Evolutionary conservation across 2,797 vertebrate genomes (phyloP).

Genomic region (Eutrigla gurnardus): DNA sequence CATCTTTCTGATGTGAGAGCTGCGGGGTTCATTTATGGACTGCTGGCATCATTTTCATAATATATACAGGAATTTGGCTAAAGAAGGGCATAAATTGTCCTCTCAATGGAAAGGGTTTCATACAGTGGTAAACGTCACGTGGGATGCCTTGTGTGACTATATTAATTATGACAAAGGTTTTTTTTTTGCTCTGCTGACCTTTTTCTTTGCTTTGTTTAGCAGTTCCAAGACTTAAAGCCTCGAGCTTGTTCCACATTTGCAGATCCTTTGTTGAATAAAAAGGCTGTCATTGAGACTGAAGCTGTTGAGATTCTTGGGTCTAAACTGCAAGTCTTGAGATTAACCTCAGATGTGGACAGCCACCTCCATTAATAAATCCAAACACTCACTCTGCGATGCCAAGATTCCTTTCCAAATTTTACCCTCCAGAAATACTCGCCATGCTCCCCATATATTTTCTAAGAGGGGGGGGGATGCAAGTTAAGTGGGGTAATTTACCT

Average conservation of each 20-base stretch:
- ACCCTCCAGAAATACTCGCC: slow-evolving; percentile 17
- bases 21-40: slow-evolving; percentile 54
- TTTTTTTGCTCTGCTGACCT: slow-evolving; percentile 11
- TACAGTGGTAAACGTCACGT: slow-evolving; percentile 28
- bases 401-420: slow-evolving; percentile 43
- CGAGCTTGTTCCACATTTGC: slow-evolving; percentile 35
- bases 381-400: slow-evolving; percentile 45
- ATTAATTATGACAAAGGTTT: not conserved
- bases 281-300: not conserved
- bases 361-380: slow-evolving; percentile 31
- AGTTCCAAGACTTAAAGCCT: slow-evolving; percentile 9
- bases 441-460: slow-evolving; percentile 17
- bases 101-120: slow-evolving; percentile 29
- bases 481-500: slow-evolving; percentile 51
- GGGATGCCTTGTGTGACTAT: slow-evolving; percentile 21
- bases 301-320: slow-evolving; percentile 17
- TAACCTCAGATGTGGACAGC: slow-evolving; percentile 26
- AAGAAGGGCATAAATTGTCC: slow-evolving; percentile 39
- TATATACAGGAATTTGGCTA: slow-evolving; percentile 43
- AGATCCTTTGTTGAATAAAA: slow-evolving; percentile 44
- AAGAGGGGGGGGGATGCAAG: slow-evolving; percentile 8
- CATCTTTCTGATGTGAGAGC: slow-evolving; percentile 54
- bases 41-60: slow-evolving; percentile 56
- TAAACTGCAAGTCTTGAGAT: slow-evolving; percentile 12
- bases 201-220: slow-evolving; percentile 22